phyloP scores from a whole-genome alignment of 1,140 invertebrate genomes.

The Battus philenor region DNA sequence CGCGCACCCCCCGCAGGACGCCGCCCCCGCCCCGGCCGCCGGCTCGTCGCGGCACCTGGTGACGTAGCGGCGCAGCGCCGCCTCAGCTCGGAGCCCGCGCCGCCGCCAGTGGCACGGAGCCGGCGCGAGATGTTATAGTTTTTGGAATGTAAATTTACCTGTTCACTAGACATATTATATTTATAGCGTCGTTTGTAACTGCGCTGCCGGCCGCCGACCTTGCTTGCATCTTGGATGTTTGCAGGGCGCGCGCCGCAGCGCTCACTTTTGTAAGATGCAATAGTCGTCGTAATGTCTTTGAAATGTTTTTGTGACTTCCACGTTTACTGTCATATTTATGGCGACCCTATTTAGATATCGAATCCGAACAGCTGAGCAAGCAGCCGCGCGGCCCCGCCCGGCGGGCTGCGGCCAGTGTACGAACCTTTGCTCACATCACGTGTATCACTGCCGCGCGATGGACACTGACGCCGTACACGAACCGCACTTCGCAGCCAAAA shows the following conservation, averaged over 20 bases:
- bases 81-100: constrained; percentile 13
- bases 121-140: constrained; percentile 56
- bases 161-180: constrained; percentile 52
- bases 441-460: too few relatives aligned
- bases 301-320: constrained; percentile 10
- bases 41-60: constrained; percentile 22
- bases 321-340: constrained; percentile 13
- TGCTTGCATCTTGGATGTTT: constrained; percentile 64
- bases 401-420: too few relatives aligned
- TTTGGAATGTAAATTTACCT: constrained; percentile 69
- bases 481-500: too few relatives aligned
- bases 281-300: not conserved
- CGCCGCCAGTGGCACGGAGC: constrained; percentile 35
- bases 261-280: not conserved
- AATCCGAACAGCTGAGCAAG: not conserved
- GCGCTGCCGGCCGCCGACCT: constrained; percentile 56
- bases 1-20: too few relatives aligned
- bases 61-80: constrained; percentile 27
- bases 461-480: too few relatives aligned
- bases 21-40: too few relatives aligned
- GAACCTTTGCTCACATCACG: too few relatives aligned
- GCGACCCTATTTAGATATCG: constrained; percentile 2
- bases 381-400: too few relatives aligned
- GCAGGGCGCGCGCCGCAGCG: not conserved
- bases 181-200: constrained; percentile 61